Evolutionary conservation across 2,797 vertebrate species (phyloP).

Genomic region (Craterocephalus amniculus): DNA sequence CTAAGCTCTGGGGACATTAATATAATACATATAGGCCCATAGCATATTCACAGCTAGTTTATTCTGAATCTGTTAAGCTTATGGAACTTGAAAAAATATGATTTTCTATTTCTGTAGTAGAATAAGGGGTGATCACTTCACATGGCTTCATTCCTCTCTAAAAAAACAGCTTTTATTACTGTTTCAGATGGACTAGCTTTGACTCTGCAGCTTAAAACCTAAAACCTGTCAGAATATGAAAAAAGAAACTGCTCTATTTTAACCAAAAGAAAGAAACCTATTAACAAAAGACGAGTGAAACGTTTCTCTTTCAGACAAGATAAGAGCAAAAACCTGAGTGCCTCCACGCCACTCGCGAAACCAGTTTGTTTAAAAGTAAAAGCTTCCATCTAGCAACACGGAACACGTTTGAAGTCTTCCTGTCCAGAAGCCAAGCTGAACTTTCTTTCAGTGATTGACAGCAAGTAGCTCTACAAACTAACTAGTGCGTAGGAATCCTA

Average conservation of each 20-base stretch:
- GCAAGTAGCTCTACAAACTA: slow-evolving; percentile 21
- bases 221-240: slow-evolving; percentile 65
- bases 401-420: slow-evolving; percentile 41
- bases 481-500: slow-evolving; percentile 22
- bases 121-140: slow-evolving; percentile 31
- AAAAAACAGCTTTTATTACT: slow-evolving; percentile 60
- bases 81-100: not conserved
- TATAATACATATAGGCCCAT: not conserved
- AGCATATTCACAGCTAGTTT: slow-evolving; percentile 13
- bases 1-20: not conserved
- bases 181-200: slow-evolving; percentile 73
- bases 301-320: slow-evolving; percentile 54
- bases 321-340: slow-evolving; percentile 32
- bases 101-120: slow-evolving; percentile 13
- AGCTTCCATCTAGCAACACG: slow-evolving; percentile 25
- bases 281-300: slow-evolving; percentile 51
- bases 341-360: slow-evolving; percentile 50
- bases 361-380: slow-evolving; percentile 50
- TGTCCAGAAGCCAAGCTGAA: slow-evolving; percentile 54
- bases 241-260: slow-evolving; percentile 62
- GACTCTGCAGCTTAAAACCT: slow-evolving; percentile 74
- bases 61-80: slow-evolving; percentile 13
- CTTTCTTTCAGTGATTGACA: slow-evolving; percentile 50
- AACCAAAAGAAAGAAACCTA: slow-evolving; percentile 50
- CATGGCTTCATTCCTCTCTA: slow-evolving; percentile 14